Conservation (phyloP, 2,888 invertebrate genomes). For the Acrocera orbiculus region DNA sequence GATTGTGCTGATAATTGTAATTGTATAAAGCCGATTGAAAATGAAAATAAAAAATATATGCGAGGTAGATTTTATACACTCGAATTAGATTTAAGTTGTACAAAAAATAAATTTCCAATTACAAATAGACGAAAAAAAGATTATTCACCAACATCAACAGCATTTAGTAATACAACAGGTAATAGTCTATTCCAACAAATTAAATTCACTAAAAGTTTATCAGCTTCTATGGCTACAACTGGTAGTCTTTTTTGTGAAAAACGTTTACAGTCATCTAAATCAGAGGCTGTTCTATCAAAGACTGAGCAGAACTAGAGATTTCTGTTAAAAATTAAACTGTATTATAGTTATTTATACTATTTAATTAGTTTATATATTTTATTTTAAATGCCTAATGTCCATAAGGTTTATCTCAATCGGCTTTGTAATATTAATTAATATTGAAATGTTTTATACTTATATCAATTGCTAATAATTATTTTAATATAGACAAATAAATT, state of each 20-base stretch:
- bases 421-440: no score
- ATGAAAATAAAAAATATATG: conserved; percentile 23
- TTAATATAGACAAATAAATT: no score
- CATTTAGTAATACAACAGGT: conserved; percentile 3
- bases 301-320: conserved; percentile 10
- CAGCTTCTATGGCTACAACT: conserved; percentile 24
- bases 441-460: no score
- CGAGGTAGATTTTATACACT: conserved; percentile 29
- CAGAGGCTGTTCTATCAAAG: conserved; percentile 21
- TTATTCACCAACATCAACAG: conserved; percentile 9
- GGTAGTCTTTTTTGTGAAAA: conserved; percentile 30
- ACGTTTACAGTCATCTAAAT: conserved; percentile 28
- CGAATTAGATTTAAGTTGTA: conserved; percentile 36
- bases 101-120: conserved; percentile 42
- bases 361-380: no score
- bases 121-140: conserved; percentile 23
- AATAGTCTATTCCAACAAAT: conserved; percentile 9
- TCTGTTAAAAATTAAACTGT: no score
- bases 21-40: conserved; percentile 15
- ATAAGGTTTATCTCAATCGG: no score
- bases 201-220: conserved; percentile 23
- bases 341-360: no score
- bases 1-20: not conserved
- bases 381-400: no score
- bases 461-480: no score